Evolutionary conservation across 2,113 vertebrate species (phyloP).

Genomic region (Coracopsis vasa): DNA sequence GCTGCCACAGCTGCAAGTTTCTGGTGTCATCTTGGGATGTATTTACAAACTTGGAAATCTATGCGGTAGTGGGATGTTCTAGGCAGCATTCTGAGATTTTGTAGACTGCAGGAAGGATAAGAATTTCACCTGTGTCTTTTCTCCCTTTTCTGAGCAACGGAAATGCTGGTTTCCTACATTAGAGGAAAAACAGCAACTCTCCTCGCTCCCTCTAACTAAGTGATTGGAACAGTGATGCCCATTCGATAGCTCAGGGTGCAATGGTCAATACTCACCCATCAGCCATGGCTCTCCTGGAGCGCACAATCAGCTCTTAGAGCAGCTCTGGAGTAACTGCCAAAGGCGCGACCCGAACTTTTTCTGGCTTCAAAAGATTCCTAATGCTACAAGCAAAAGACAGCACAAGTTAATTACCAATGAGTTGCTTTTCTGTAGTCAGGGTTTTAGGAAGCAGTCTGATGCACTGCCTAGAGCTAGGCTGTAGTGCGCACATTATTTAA

Average conservation of each 20-base stretch:
- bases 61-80: background rate
- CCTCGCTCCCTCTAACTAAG: background rate
- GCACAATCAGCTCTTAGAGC: background rate
- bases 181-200: background rate
- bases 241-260: background rate
- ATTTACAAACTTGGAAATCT: background rate
- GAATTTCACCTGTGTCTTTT: background rate
- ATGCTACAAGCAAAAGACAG: background rate
- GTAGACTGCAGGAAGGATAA: background rate
- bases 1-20: background rate
- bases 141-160: background rate
- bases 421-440: background rate
- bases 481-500: background rate
- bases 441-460: background rate
- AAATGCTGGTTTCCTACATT: background rate
- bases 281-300: background rate
- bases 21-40: background rate
- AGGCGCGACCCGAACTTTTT: rapidly evolving
- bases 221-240: background rate
- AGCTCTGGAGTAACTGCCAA: background rate
- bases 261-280: background rate
- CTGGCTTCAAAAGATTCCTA: background rate
- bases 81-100: background rate
- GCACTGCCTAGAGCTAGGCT: background rate
- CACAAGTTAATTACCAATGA: background rate